Conservation (phyloP, 1,140 invertebrate species). For the Scaptomyza montana region DNA sequence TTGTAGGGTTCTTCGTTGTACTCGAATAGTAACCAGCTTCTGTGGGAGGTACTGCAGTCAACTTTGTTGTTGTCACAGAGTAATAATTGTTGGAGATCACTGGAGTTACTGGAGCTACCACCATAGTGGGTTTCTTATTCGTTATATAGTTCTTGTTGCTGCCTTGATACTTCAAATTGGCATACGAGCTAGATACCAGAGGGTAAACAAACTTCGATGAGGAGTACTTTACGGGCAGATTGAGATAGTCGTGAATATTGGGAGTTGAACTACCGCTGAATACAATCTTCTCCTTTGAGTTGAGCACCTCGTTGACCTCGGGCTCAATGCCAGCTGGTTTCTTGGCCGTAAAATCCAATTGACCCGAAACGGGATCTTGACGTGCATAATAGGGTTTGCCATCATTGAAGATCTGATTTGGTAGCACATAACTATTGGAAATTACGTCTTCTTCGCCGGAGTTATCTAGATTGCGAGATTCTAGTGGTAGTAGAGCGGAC, state of each 20-base stretch:
- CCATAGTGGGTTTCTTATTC: constrained; percentile 86
- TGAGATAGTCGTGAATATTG: constrained; percentile 88
- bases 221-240: constrained; percentile 88
- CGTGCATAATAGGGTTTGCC: constrained; percentile 89
- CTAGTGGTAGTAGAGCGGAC: constrained; percentile 65
- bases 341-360: constrained; percentile 87
- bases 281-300: constrained; percentile 78
- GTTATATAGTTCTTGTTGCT: constrained; percentile 86
- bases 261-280: constrained; percentile 84
- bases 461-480: constrained; percentile 61
- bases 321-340: constrained; percentile 84
- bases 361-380: constrained; percentile 88
- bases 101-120: constrained; percentile 70
- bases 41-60: constrained; percentile 70
- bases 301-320: constrained; percentile 73
- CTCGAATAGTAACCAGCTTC: constrained; percentile 49
- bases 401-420: constrained; percentile 86
- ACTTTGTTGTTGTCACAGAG: constrained; percentile 68
- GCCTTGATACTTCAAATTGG: constrained; percentile 89
- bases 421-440: constrained; percentile 74
- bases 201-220: constrained; percentile 88
- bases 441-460: constrained; percentile 74
- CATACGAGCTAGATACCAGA: constrained; percentile 89
- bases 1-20: constrained; percentile 38
- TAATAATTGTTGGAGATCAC: constrained; percentile 75